Evolutionary conservation across 2,797 vertebrate genomes (phyloP).

Genomic region (Argyrosomus regius): DNA sequence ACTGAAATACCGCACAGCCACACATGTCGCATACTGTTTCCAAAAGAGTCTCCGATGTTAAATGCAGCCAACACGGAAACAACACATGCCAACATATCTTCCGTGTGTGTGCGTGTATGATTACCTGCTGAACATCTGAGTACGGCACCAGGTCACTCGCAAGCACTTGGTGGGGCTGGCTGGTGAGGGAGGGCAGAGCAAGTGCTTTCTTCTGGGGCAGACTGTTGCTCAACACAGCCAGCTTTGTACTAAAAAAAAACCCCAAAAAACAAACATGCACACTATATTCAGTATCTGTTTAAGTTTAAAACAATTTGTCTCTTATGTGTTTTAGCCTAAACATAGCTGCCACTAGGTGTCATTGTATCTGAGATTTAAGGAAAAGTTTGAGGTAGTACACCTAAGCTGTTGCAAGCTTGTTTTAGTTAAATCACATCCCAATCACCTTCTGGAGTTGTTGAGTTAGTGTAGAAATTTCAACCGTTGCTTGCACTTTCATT

Average conservation of each 20-base stretch:
- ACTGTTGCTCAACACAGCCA: constrained; percentile 91
- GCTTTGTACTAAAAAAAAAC: constrained; percentile 86
- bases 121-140: constrained; percentile 95
- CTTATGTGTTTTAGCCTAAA: constrained; percentile 20
- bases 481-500: background rate
- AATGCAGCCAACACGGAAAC: constrained; percentile 18
- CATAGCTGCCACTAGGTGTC: constrained; percentile 6
- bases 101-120: background rate
- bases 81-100: background rate
- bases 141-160: constrained; percentile 94
- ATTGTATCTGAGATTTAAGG: background rate
- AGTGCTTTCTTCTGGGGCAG: constrained; percentile 93
- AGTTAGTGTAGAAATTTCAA: constrained; percentile 2
- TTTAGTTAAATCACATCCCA: background rate
- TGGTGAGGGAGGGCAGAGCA: constrained; percentile 93
- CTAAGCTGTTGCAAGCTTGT: background rate
- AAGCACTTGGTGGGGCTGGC: constrained; percentile 96
- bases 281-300: background rate
- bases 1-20: constrained; percentile 19
- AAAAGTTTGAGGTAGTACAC: background rate
- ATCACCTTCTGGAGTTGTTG: background rate
- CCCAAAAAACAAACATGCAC: background rate
- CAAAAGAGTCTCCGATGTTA: background rate
- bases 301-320: background rate
- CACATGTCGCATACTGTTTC: constrained; percentile 1